Conservation (phyloP, 1,140 invertebrate genomes). For the Drosophila funebris region DNA sequence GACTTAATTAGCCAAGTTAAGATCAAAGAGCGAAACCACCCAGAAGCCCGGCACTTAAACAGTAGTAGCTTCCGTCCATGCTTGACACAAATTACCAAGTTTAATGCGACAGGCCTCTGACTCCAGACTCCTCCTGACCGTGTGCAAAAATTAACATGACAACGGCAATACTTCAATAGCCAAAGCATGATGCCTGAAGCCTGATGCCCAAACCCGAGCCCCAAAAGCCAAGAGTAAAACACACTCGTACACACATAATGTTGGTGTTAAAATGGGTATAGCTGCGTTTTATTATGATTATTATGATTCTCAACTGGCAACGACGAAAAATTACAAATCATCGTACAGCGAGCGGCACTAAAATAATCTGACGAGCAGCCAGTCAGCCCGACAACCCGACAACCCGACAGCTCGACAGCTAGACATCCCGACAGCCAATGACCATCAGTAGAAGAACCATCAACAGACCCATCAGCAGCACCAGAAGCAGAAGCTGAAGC, state of each 20-base stretch:
- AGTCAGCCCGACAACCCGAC: not conserved
- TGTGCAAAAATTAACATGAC: slow-evolving; percentile 67
- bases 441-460: slow-evolving; percentile 37
- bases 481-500: not conserved
- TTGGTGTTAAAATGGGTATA: slow-evolving; percentile 82
- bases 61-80: slow-evolving; percentile 65
- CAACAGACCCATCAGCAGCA: slow-evolving; percentile 37
- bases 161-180: slow-evolving; percentile 71
- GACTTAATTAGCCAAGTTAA: slow-evolving; percentile 66
- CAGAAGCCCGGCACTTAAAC: slow-evolving; percentile 66
- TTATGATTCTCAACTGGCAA: slow-evolving; percentile 77
- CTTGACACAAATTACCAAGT: slow-evolving; percentile 77
- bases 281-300: slow-evolving; percentile 82
- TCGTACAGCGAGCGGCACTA: slow-evolving; percentile 69
- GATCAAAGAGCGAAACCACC: slow-evolving; percentile 63
- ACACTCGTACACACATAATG: slow-evolving; percentile 42
- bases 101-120: slow-evolving; percentile 67
- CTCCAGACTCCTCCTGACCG: slow-evolving; percentile 33
- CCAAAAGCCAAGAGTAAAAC: slow-evolving; percentile 21
- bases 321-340: slow-evolving; percentile 73
- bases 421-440: slow-evolving; percentile 5
- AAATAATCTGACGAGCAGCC: slow-evolving; percentile 60
- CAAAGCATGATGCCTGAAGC: slow-evolving; percentile 7
- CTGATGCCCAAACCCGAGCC: not conserved
- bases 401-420: not conserved